Base-by-base conservation (phyloP, 2,797 vertebrate species). In the Anomalospiza imberbis region DNA sequence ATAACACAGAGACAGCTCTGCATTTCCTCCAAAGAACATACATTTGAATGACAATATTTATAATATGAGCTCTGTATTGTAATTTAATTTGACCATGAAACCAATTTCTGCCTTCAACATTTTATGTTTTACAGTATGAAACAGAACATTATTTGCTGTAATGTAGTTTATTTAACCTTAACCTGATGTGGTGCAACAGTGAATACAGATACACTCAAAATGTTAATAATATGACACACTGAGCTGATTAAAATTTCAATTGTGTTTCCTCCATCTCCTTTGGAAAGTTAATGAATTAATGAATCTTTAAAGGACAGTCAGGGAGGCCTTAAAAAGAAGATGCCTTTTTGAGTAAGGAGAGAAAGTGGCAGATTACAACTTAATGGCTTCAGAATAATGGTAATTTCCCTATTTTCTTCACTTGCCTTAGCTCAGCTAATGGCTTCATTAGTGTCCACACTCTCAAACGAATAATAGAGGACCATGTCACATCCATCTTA, bases 251-350 rank as follows among this genome's bases (percentile, higher is more conserved):
- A 97, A 98, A 98, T 98, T 97, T 98, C 97, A 98, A 93, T 96
- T 94, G 93, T 97, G 97, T 95, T 96, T 96, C 96, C 92, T 95
- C 96, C 97, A 97, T 98, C 97, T 98, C 97, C 98, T 97, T 97
- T 97, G 97, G 98, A 98, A 98, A 98, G 98, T 98, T 98, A 99
- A 99, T 98, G 98, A 99, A 98, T 99, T 98, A 99, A 98, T 98
- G 96, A 98, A 98, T 98, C 97, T 98, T 98, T 98, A 98, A 98
- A 98, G 98, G 98, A 98, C 97, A 98, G 97, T 95, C 97, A 97
- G 97, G 94, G 97, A 98, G 97, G 98, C 97, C 98, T 98, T 97
- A 95, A 98, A 98, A 98, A 98, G 97, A 98, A 98, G 97, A 97
- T 96, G 97, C 97, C 97, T 97, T 97, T 97, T 97, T 97, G 96